Conservation (phyloP, 2,113 vertebrate species). For the Istiophorus platypterus region DNA sequence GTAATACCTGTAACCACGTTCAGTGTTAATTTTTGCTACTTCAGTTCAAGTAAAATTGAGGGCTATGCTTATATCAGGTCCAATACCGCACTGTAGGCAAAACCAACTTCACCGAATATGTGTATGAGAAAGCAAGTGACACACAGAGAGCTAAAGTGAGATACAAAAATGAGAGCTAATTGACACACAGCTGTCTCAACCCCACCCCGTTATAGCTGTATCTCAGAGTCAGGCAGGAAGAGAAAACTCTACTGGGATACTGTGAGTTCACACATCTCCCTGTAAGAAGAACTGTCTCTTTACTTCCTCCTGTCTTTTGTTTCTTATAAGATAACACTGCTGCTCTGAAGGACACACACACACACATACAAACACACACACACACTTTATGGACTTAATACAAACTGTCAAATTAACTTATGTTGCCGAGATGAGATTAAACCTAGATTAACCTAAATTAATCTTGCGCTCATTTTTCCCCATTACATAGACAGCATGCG, state of each 20-base stretch:
- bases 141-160: background rate
- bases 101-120: background rate
- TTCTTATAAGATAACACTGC: background rate
- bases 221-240: conserved; percentile 52
- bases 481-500: background rate
- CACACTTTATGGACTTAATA: conserved; percentile 1
- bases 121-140: conserved; percentile 2
- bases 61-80: conserved; percentile 9
- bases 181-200: conserved; percentile 25
- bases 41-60: background rate
- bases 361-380: background rate
- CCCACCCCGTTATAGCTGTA: background rate
- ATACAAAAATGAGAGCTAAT: conserved; percentile 14
- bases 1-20: background rate
- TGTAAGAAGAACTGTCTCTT: conserved; percentile 5
- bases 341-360: background rate
- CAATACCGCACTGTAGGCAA: background rate
- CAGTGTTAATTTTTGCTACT: background rate
- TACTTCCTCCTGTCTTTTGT: conserved; percentile 46
- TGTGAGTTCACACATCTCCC: conserved; percentile 7
- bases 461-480: background rate
- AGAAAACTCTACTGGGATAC: conserved; percentile 31
- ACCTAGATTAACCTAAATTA: conserved; percentile 6
- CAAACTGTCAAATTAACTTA: conserved; percentile 4
- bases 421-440: conserved; percentile 5